Evolutionary conservation across 2,888 invertebrate species (phyloP).

Genomic region (Gortyna flavago): DNA sequence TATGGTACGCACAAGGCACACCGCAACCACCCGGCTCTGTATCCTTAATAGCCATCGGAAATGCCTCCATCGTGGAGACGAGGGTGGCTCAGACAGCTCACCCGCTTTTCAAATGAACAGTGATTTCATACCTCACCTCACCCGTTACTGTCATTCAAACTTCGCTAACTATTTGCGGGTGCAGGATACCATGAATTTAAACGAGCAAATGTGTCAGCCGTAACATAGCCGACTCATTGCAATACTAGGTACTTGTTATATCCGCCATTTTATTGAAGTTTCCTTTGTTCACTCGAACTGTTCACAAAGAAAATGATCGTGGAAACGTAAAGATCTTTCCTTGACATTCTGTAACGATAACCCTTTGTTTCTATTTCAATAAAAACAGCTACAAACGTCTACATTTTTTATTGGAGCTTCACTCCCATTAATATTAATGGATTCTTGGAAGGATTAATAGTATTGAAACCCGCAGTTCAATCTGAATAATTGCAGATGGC

Average conservation of each 20-base stretch:
- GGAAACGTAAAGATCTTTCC: slow-evolving; percentile 27
- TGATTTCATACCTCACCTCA: slow-evolving; percentile 73
- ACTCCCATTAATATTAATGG: slow-evolving; percentile 74
- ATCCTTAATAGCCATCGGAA: slow-evolving; percentile 53
- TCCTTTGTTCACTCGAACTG: slow-evolving; percentile 15
- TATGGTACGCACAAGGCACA: slow-evolving; percentile 8
- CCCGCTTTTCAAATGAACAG: slow-evolving; percentile 71
- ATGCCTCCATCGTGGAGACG: slow-evolving; percentile 58
- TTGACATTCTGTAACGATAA: slow-evolving; percentile 36
- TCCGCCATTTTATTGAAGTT: slow-evolving; percentile 21
- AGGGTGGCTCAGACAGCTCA: slow-evolving; percentile 60
- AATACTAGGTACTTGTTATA: slow-evolving; percentile 24
- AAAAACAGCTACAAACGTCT: slow-evolving; percentile 70
- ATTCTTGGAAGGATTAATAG: slow-evolving; percentile 82
- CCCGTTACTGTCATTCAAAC: slow-evolving; percentile 72
- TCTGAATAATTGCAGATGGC: slow-evolving; percentile 82
- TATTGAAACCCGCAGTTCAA: slow-evolving; percentile 82
- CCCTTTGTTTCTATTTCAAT: slow-evolving; percentile 51
- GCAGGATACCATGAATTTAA: slow-evolving; percentile 63
- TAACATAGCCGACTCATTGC: slow-evolving; percentile 41
- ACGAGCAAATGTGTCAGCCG: slow-evolving; percentile 59
- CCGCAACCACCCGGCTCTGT: slow-evolving; percentile 25
- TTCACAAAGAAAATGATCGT: slow-evolving; percentile 35
- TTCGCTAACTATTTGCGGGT: slow-evolving; percentile 70
- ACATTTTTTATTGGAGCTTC: slow-evolving; percentile 73